Percentiles rank a stretch among this genome's conserved stretches.
phyloP scores from a whole-genome alignment of 1,140 invertebrate species.

The Marisa cornuarietis region DNA sequence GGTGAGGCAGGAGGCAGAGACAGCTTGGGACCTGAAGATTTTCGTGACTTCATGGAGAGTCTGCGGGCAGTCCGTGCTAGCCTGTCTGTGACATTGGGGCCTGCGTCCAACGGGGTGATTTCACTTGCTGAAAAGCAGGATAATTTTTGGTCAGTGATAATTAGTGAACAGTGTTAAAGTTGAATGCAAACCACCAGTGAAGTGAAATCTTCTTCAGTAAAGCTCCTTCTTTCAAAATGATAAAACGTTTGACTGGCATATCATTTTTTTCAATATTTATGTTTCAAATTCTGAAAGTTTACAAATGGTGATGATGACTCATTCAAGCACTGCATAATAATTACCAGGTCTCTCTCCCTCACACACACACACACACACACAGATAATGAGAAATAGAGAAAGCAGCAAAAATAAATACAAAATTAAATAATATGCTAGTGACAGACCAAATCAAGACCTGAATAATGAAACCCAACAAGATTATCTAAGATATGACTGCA shows the following conservation, averaged over 20 bases:
- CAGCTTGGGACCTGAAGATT: constrained; percentile 25
- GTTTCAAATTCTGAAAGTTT: neutral
- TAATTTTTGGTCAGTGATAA: neutral
- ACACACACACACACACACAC: too few species aligned
- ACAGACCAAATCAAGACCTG: too few species aligned
- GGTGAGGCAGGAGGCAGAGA: neutral
- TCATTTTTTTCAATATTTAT: neutral
- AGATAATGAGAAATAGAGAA: too few species aligned
- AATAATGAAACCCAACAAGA: too few species aligned
- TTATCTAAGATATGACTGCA: too few species aligned
- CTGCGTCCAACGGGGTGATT: neutral
- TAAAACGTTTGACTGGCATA: neutral
- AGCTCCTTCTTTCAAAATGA: too few species aligned
- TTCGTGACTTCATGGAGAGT: constrained; percentile 29
- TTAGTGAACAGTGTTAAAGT: neutral
- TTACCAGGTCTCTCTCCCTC: too few species aligned
- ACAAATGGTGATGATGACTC: too few species aligned
- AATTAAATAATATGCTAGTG: too few species aligned
- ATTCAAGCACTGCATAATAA: too few species aligned
- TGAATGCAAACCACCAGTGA: neutral
- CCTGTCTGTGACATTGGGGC: constrained; percentile 4
- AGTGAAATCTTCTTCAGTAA: too few species aligned
- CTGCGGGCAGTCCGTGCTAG: constrained; percentile 20
- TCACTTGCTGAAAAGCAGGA: constrained; percentile 4
- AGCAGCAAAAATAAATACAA: too few species aligned